Base-by-base conservation (phyloP, 2,888 invertebrate species). In the Torymus tubicola region DNA sequence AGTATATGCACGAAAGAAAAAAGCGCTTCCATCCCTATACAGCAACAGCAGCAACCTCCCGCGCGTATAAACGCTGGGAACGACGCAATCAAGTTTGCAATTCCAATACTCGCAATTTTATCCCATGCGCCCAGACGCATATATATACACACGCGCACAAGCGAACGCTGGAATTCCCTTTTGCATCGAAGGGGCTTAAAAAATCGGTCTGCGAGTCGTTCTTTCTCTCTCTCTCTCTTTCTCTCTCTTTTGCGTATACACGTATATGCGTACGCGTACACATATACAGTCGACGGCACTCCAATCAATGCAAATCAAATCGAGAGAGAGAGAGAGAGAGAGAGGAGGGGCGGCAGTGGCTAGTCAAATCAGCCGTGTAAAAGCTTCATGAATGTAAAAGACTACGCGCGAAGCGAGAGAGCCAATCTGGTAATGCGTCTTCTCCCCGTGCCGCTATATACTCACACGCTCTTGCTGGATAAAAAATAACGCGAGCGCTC, bases 231-330 rank as follows among this genome's bases (percentile, higher is more conserved):
- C n/a, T n/a, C n/a, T n/a, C n/a, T n/a, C n/a, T n/a, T n/a, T n/a
- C 31, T 2, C 24, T 24, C 24, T 24, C 2, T 31, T 31, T 31
- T 31, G 31, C 31, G 31, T 31, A 31, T 3, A 24, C 24, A 3
- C 24, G 24, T 24, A 24, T 24, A 24, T n/a, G n/a, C 24, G 24
- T 24, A 24, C 24, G 24, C 3, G 24, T 31, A 31, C 31, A 31
- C 31, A n/a, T n/a, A 31, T 31, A 31, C 31, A 31, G 31, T 31
- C 3, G 31, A 68, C 81, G 85, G 86, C 89, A 90, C 90, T 90
- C 89, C 89, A 90, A 90, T 90, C 90, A 90, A 90, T 90, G 90
- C 90, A 90, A 90, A 90, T 90, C 87, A 88, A 90, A 90, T 89
- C 88, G 21, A 60, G 60, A 70, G 70, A 81, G 78, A 70, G 60